Evolutionary conservation across 2,888 invertebrate species (phyloP).

Genomic region (Carpatolechia fugitivella): DNA sequence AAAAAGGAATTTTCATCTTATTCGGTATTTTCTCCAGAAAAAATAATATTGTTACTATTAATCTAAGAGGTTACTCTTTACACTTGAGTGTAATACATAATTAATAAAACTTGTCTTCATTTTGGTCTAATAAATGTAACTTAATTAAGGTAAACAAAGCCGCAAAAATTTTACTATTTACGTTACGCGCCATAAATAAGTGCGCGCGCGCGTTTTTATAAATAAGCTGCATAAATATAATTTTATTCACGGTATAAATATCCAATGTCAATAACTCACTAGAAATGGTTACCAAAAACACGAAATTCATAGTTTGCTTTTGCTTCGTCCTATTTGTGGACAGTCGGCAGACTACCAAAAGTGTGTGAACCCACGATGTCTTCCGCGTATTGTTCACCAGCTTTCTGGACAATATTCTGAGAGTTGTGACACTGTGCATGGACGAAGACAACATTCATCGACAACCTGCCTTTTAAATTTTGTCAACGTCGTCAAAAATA

Average conservation of each 20-base stretch:
- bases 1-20: not conserved
- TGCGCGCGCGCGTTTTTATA: too few species aligned
- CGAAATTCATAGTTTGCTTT: not conserved
- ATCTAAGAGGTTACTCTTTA: too few species aligned
- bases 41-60: too few species aligned
- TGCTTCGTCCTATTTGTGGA: not conserved
- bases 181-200: too few species aligned
- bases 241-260: not conserved
- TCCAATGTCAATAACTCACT: not conserved
- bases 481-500: slow-evolving; percentile 37
- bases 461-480: slow-evolving; percentile 50
- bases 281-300: not conserved
- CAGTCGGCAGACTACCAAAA: not conserved
- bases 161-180: too few species aligned
- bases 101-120: too few species aligned
- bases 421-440: slow-evolving; percentile 58
- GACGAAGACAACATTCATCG: slow-evolving; percentile 54
- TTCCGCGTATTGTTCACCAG: slow-evolving; percentile 32
- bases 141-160: too few species aligned
- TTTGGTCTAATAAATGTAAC: too few species aligned
- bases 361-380: not conserved
- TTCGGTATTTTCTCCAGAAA: not conserved
- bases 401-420: slow-evolving; percentile 62
- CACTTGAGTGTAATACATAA: too few species aligned
- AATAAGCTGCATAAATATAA: too few species aligned